Percentiles rank a stretch among this genome's conserved stretches.
phyloP scores from a whole-genome alignment of 2,888 invertebrate species.

The Caenorhabditis macrosperma region DNA sequence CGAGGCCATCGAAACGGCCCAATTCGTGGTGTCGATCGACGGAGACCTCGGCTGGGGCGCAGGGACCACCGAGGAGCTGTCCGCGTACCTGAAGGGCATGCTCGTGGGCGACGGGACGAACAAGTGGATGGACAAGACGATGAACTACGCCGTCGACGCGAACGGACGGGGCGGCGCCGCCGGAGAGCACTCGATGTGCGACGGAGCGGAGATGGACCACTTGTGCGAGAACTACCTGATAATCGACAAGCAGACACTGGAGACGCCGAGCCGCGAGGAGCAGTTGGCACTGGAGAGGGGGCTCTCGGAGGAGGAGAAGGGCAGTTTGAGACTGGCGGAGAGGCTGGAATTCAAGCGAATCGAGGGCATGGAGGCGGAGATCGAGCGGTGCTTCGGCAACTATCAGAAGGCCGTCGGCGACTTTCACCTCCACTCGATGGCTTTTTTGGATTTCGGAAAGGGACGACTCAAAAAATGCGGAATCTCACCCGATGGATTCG shows the following conservation, averaged over 20 bases:
- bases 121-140: slow-evolving; percentile 76
- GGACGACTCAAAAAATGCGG: slow-evolving; percentile 92
- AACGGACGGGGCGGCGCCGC: slow-evolving; percentile 73
- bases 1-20: slow-evolving; percentile 71
- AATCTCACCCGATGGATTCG: slow-evolving; percentile 94
- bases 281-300: slow-evolving; percentile 57
- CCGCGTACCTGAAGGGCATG: slow-evolving; percentile 70
- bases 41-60: slow-evolving; percentile 67
- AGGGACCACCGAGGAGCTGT: slow-evolving; percentile 66
- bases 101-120: slow-evolving; percentile 73
- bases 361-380: slow-evolving; percentile 64
- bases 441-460: slow-evolving; percentile 75
- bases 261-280: slow-evolving; percentile 60
- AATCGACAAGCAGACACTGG: slow-evolving; percentile 69
- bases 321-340: slow-evolving; percentile 63
- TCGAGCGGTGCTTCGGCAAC: slow-evolving; percentile 53
- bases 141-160: slow-evolving; percentile 74
- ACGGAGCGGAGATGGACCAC: slow-evolving; percentile 77
- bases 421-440: slow-evolving; percentile 70
- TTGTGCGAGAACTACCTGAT: slow-evolving; percentile 74
- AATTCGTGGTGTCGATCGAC: slow-evolving; percentile 71
- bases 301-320: slow-evolving; percentile 40
- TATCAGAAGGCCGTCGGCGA: slow-evolving; percentile 54
- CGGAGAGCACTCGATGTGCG: slow-evolving; percentile 74
- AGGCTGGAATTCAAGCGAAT: slow-evolving; percentile 64